Conservation (phyloP, 2,797 vertebrate genomes). For the Hoplostethus mediterraneus region DNA sequence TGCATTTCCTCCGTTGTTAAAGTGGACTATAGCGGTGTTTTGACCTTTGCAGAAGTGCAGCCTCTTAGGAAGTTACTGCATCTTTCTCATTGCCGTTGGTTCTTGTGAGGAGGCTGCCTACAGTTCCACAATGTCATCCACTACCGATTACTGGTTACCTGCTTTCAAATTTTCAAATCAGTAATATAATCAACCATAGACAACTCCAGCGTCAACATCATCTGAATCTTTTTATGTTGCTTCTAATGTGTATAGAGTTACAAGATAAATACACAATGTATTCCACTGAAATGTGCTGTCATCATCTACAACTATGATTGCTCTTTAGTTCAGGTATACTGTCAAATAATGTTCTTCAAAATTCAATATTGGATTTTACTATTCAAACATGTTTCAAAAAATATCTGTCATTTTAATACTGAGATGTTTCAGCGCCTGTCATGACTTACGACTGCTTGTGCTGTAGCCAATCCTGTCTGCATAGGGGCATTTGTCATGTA, state of each 20-base stretch:
- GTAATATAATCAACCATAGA: background rate
- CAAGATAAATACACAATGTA: slow-evolving; percentile 25
- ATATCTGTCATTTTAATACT: too few relatives aligned
- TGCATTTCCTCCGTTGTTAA: slow-evolving; percentile 35
- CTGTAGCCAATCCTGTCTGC: too few relatives aligned
- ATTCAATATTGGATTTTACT: slow-evolving; percentile 28
- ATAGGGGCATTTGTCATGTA: too few relatives aligned
- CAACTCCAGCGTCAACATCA: background rate
- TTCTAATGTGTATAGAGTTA: background rate
- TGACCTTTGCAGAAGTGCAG: slow-evolving; percentile 55
- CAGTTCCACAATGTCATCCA: slow-evolving; percentile 5
- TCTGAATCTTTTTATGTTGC: slow-evolving; percentile 3
- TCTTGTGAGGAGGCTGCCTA: background rate
- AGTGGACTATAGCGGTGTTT: slow-evolving; percentile 34
- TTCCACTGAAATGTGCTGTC: too few relatives aligned
- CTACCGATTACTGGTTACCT: background rate
- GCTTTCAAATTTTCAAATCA: background rate
- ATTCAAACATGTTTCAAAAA: background rate
- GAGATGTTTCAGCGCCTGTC: too few relatives aligned
- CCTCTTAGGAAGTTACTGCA: slow-evolving; percentile 17
- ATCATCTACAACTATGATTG: background rate
- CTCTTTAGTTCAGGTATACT: slow-evolving; percentile 15
- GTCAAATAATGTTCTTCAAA: slow-evolving; percentile 34
- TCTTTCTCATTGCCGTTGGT: slow-evolving; percentile 9
- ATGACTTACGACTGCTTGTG: too few relatives aligned